Evolutionary conservation across 2,888 invertebrate species (phyloP), one percentile per base, ranked within the genome.

Genomic region (Papilio demoleus): DNA sequence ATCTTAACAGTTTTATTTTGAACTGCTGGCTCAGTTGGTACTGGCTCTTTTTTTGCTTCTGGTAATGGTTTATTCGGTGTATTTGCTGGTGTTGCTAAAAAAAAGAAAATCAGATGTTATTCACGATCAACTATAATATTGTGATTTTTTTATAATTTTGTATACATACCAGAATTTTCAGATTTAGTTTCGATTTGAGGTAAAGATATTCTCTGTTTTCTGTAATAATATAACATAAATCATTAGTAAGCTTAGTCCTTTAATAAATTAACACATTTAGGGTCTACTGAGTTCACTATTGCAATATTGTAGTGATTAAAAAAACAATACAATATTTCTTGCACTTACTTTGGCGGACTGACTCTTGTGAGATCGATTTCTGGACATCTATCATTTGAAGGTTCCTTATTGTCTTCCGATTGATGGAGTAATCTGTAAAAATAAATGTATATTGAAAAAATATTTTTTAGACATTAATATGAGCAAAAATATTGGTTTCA

Each of bases 1-100:
- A 90, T 85, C 80, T 84, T 88, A 12, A 90, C 72, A 1, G 80
- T 77, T 70, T 85, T 76, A 70, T 80, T 68, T 14, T 70, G 70
- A 14, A 65, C 11, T 38, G 61, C 72, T 45, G n/a, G 68, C 34
- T 50, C 61, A 24, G 50, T 61, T 68, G 38, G 68, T 34, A 53
- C 61, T 40, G 67, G 45, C n/a, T 58, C 61, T 22, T 61, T 58
- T 70, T 42, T 59, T 34, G 24, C 8, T 60, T 64, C 68, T 11
- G 11, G 53, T 27, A 27, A 8, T 5, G 17, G 3, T 63, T 68
- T 38, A 56, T 67, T 60, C 24, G 62, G 31, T 3, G 56, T 31
- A 22, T 36, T 24, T 24, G 59, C 59, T 47, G 19, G 45, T n/a
- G 6, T 14, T 56, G 27, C 53, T 65, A 42, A 36, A 40, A 62